Evolutionary conservation across 2,113 vertebrate species (phyloP).

Genomic region (Verasper variegatus): DNA sequence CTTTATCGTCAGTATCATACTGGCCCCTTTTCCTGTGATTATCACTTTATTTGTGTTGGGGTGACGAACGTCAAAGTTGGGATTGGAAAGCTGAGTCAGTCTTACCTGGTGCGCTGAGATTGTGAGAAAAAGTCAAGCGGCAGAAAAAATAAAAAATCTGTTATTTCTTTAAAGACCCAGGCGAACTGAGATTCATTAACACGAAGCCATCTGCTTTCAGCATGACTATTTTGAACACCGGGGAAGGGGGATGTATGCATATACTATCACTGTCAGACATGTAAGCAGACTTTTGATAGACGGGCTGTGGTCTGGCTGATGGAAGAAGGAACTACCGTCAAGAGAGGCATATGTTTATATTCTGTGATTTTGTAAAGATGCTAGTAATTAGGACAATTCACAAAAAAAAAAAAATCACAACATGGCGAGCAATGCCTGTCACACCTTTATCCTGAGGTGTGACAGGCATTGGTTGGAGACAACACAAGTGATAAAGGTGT

Average conservation of each 20-base stretch:
- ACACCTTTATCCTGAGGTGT: background rate
- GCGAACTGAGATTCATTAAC: conserved; percentile 30
- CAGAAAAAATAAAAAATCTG: background rate
- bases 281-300: conserved; percentile 26
- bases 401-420: background rate
- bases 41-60: conserved; percentile 33
- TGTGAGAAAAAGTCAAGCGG: background rate
- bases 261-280: conserved; percentile 27
- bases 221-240: conserved; percentile 32
- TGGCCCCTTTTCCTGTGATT: conserved; percentile 55
- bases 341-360: conserved; percentile 14
- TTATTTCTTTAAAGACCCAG: conserved; percentile 13
- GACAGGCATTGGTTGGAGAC: background rate
- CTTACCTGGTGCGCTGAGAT: background rate
- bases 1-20: conserved; percentile 56
- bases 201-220: conserved; percentile 28
- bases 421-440: background rate
- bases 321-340: conserved; percentile 4
- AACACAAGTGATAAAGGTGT: conserved; percentile 23
- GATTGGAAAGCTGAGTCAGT: conserved; percentile 34
- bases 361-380: conserved; percentile 4
- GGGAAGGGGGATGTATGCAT: background rate
- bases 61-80: conserved; percentile 37
- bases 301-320: background rate
- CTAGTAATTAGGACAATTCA: background rate